These are phyloP conservation scores for Menidia beryllina DNA, from an alignment of 2,113 vertebrate species.

Conservation along the genomic window DNA sequence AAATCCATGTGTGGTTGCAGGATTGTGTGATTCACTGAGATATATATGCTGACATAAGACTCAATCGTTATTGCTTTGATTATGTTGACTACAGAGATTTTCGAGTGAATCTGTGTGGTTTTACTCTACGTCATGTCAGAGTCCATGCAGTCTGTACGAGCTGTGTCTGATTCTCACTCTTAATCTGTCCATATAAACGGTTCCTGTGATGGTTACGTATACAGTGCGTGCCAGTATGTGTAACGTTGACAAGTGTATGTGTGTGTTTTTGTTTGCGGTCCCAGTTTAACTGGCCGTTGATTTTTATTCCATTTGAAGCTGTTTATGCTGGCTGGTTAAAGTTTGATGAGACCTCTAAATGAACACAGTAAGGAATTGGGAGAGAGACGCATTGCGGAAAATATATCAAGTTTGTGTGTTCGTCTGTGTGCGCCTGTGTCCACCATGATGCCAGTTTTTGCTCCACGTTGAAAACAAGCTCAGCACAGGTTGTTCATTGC, in stretches of 20 bases:
- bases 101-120: too few species aligned
- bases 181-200: background rate
- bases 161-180: background rate
- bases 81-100: background rate
- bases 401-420: constrained; percentile 36
- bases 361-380: constrained; percentile 67
- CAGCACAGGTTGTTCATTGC: constrained; percentile 14
- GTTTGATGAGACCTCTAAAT: constrained; percentile 78
- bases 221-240: constrained; percentile 2
- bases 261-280: constrained; percentile 12
- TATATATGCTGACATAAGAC: background rate
- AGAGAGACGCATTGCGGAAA: constrained; percentile 72
- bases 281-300: constrained; percentile 46
- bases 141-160: background rate
- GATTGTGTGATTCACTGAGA: background rate
- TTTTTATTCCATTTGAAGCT: constrained; percentile 75
- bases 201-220: background rate
- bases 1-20: background rate
- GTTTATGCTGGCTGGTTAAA: constrained; percentile 75
- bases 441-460: constrained; percentile 34
- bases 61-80: constrained; percentile 14
- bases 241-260: constrained; percentile 4
- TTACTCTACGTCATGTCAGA: too few species aligned
- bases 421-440: constrained; percentile 13
- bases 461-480: constrained; percentile 8